Evolutionary conservation across 2,113 vertebrate genomes (phyloP), one percentile per base, ranked within the genome.

Genomic region (Halichoerus grypus): DNA sequence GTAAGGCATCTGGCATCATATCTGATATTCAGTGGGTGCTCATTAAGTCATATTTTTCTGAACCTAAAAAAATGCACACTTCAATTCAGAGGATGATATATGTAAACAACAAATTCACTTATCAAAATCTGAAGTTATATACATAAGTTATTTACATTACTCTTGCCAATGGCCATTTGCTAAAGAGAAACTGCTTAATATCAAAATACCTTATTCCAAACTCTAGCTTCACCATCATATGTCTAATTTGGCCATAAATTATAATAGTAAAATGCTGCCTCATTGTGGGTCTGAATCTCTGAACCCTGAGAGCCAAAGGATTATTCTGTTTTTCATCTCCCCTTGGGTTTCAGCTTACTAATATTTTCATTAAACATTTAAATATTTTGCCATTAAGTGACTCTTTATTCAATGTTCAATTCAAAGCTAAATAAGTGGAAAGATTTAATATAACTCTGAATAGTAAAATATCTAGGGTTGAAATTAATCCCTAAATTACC

Each of bases 311-410:
- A 97, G 63, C 49, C 36, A n/a, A 80, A 86, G 57, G 92, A 97
- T 97, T 96, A 97, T 92, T 97, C 89, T 96, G 91, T 91, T 88
- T 97, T 97, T 96, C 87, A 96, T 71, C 65, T 98, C 95, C 90
- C 92, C 94, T 92, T 85, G 76, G 91, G 96, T 95, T 98, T 97
- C 88, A 82, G 90, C 65, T 97, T 94, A 97, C 88, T 94, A 81
- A 94, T 96, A 97, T 97, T 97, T 97, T 98, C 96, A 95, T 93
- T 94, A 97, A 97, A 97, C 92, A 96, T 94, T 98, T 97, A 97
- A 97, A 98, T 97, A 96, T 74, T 96, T 63, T 79, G 55, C 55
- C 55, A 57, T 81, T 96, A 95, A 97, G 51, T 61, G 82, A 93
- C 46, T 88, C 61, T 88, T 95, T 88, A 69, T 77, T 82, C 88